Base-by-base conservation (phyloP, 1,140 invertebrate species). In the Drosophila lowei region DNA sequence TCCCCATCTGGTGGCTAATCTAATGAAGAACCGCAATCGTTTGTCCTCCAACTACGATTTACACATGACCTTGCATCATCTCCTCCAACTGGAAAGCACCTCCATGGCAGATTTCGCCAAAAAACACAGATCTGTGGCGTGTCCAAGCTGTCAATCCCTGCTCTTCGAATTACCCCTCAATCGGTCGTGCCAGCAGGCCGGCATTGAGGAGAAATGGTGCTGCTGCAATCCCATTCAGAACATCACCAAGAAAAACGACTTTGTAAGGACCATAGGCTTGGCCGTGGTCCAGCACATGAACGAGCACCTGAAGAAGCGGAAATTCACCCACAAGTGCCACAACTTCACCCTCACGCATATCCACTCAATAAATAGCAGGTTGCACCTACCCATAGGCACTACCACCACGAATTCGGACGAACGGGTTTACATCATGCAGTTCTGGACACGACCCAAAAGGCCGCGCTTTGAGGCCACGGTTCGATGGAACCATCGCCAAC, bases 11-110 rank as follows among this genome's bases (percentile, higher is more conserved):
- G 93, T 93, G 54, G 73, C 92, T 25, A 96, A 96, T 83, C 84
- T 99, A 9, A 91, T 92, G 50, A 81, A 80, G 5, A 99, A 99
- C 79, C 92, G 92, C 9, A 93, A 94, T 64, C 93, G 95, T 28
- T 92, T 98, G 18, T 95, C 95, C 0, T 96, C 96, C 13, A 95
- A 96, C 0, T 98, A 94, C 89, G 97, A 98, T 90, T 79, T 98
- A 0, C 94, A 97, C 83, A 94, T 95, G 73, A 94, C 94, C 0
- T 62, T 93, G 25, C 91, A 92, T 55, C 79, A 93, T 65, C 74
- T 93, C 48, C 61, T 92, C 3, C 70, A 89, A 43, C 50, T 92
- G 13, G 63, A 79, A 3, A 52, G 23, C 21, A 53, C 11, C 0
- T 57, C 55, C 6, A 34, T 49, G 44, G 50, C 11, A 6, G 73